Conservation (phyloP, 2,113 vertebrate genomes). For the Toxotes jaculatrix region DNA sequence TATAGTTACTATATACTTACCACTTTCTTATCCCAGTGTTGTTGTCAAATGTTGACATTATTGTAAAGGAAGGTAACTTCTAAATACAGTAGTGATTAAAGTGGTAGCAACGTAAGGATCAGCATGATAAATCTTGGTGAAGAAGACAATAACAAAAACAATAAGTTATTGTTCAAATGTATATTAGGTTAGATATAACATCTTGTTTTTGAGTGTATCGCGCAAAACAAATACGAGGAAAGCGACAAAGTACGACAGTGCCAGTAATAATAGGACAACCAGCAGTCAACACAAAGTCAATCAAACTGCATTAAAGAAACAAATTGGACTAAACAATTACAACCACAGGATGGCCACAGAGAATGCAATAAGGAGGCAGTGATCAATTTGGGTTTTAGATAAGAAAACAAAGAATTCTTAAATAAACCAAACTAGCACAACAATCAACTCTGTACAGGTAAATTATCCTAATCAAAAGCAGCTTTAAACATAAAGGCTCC, state of each 20-base stretch:
- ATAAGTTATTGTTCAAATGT: too few relatives aligned
- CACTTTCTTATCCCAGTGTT: slow-evolving; percentile 7
- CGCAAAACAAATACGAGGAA: too few relatives aligned
- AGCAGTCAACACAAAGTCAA: neutral
- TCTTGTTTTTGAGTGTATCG: too few relatives aligned
- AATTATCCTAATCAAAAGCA: neutral
- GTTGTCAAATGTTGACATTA: neutral
- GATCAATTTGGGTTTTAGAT: neutral
- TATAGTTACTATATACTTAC: slow-evolving; percentile 7
- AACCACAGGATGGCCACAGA: too few relatives aligned
- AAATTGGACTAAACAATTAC: neutral
- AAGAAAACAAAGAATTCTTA: neutral
- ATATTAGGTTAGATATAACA: neutral
- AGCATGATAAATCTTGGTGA: neutral
- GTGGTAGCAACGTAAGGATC: neutral
- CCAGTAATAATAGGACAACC: neutral
- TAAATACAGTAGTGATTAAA: neutral
- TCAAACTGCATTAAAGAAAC: neutral
- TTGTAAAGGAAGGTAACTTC: neutral
- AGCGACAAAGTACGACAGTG: neutral
- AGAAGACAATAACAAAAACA: neutral
- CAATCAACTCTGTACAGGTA: neutral
- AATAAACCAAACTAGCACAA: neutral
- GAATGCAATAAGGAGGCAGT: neutral
- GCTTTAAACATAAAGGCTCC: neutral